phyloP scores from a whole-genome alignment of 2,888 invertebrate species.

The Formica aserva region DNA sequence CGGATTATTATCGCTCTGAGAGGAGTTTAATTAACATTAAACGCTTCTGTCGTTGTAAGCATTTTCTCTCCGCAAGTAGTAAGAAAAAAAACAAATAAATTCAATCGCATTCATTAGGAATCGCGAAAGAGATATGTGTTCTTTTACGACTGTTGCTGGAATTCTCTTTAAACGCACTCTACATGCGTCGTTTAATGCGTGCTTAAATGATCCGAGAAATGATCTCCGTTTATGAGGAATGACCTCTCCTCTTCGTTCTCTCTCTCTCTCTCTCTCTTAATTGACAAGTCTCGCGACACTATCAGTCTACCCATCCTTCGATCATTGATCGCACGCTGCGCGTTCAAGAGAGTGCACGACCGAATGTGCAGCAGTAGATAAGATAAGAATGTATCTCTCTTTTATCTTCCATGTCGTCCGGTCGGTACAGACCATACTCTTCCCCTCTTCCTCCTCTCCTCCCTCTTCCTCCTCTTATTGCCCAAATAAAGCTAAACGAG shows the following conservation, averaged over 20 bases:
- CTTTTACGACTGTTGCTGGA: not conserved
- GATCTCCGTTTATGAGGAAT: not conserved
- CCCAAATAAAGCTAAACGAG: slow-evolving; percentile 84
- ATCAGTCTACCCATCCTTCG: not conserved
- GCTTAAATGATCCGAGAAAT: not conserved
- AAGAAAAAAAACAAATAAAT: not conserved
- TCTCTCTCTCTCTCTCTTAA: not conserved
- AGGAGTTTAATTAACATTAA: not conserved
- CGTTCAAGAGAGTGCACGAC: not conserved
- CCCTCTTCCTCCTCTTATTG: slow-evolving; percentile 2
- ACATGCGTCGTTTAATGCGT: not conserved
- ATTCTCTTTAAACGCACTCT: not conserved
- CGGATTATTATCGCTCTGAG: not conserved
- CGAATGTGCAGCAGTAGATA: not conserved
- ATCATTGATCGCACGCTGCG: not conserved
- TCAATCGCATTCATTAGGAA: not conserved
- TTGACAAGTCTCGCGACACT: not conserved
- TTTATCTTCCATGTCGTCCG: slow-evolving; percentile 29
- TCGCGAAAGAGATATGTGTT: not conserved
- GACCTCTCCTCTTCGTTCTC: not conserved
- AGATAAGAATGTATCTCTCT: slow-evolving; percentile 44
- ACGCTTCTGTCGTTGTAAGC: not conserved
- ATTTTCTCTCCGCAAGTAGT: not conserved
- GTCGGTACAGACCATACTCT: slow-evolving; percentile 19
- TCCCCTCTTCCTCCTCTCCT: not conserved